Evolutionary conservation across 2,888 invertebrate genomes (phyloP), one percentile per base, ranked within the genome.

Genomic region (Aphelenchoides bicaudatus): DNA sequence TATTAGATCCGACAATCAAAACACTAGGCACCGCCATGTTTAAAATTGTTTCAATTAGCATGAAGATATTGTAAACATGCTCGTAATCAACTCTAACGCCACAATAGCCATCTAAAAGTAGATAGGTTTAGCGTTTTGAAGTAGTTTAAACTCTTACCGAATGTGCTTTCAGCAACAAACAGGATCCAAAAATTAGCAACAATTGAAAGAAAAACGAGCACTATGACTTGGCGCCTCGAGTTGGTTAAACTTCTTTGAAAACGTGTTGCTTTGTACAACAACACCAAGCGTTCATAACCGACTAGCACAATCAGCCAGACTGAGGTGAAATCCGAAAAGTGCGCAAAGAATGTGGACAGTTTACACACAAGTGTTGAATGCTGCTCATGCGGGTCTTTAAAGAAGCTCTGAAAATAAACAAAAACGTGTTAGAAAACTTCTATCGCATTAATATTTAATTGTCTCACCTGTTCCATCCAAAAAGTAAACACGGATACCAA

Each of bases 271-370:
- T 66, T 50, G 49, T 73, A 70, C 10, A 75, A 56, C 2, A 75
- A 61, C 1, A 72, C 59, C 1, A 75, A 60, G 21, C 75, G 62
- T 57, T 75, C 75, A 39, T 72, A 62, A 23, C 73, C 71, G 39
- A 75, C 71, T 16, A 73, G 62, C 23, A 71, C 75, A 47, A 75
- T 75, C 53, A 74, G 52, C 75, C 75, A 75, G 19, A 75, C 73
- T 30, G 67, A 66, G 23, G 70, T 58, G 52, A 75, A 75, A 58
- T 75, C 75, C 58, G 73, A 73, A 47, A 70, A 70, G 55, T 75
- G 75, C 2, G 74, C 73, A 28, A 64, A 37, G 37, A 67, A 64
- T 10, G 66, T 67, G 48, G 59, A 38, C 31, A 51, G 38, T 56
- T 68, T 66, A 49, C 67, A 66, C 8, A 60, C 16, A 30, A 60